A percentile compares a stretch with the other conserved stretches of the same genome.
Evolutionary conservation across 2,797 vertebrate genomes (phyloP).

Genomic region (Odontamblyopus rebecca): DNA sequence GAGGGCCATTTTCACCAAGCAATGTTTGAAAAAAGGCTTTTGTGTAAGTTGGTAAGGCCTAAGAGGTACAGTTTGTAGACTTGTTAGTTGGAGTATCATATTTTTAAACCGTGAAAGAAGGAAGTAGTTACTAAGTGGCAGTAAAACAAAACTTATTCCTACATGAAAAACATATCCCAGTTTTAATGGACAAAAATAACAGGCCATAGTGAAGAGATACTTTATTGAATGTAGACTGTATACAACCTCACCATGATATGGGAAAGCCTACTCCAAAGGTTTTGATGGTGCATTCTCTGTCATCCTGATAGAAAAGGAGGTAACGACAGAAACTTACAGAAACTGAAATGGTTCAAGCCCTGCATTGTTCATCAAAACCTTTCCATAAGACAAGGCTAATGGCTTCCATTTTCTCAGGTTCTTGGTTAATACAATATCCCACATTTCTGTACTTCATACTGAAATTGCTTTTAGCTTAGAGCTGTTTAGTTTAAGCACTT

Average conservation of each 20-base stretch:
- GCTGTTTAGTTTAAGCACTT: neutral
- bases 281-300: too few relatives aligned
- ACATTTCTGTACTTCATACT: neutral
- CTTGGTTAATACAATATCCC: neutral
- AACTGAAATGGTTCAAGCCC: neutral
- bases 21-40: neutral
- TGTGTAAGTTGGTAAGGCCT: neutral
- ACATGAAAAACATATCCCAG: too few relatives aligned
- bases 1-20: neutral
- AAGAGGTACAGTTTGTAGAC: neutral
- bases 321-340: too few relatives aligned
- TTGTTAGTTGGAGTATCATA: neutral
- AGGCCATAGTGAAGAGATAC: too few relatives aligned
- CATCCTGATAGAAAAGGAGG: too few relatives aligned
- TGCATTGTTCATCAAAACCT: neutral
- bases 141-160: too few relatives aligned
- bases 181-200: too few relatives aligned
- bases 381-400: neutral
- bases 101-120: neutral
- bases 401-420: too few relatives aligned
- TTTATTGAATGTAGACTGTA: too few relatives aligned
- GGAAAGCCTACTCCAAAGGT: too few relatives aligned
- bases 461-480: neutral
- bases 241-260: too few relatives aligned
- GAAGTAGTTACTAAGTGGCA: neutral